These are phyloP conservation scores for Laterallus jamaicensis DNA, from an alignment of 2,113 vertebrate species.

Conservation along the genomic window DNA sequence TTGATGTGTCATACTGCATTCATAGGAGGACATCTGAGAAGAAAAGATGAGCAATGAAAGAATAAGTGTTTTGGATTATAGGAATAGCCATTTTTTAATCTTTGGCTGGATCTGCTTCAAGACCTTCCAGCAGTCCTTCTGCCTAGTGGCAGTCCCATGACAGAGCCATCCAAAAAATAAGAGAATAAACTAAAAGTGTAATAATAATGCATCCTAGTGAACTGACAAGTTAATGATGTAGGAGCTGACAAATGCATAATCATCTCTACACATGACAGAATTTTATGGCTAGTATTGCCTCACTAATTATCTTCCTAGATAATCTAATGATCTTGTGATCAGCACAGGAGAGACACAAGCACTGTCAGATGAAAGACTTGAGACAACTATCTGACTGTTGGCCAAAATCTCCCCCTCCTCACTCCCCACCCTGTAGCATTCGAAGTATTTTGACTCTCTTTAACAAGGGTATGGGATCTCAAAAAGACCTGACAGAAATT, in stretches of 20 bases:
- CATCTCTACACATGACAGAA: background rate
- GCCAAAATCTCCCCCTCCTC: background rate
- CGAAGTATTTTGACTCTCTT: background rate
- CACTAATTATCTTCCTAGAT: background rate
- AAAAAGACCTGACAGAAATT: background rate
- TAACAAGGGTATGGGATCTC: background rate
- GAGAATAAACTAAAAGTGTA: background rate
- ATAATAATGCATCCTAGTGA: background rate
- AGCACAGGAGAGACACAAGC: background rate
- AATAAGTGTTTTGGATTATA: constrained; percentile 4
- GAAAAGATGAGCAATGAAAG: constrained; percentile 14
- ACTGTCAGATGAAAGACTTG: background rate
- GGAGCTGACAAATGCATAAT: background rate
- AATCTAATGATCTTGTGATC: background rate
- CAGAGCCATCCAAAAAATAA: background rate
- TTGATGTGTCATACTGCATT: constrained; percentile 38
- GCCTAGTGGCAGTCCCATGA: background rate
- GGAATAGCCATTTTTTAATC: constrained; percentile 5
- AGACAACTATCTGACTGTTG: background rate
- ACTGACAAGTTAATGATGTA: background rate
- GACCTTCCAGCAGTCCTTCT: background rate
- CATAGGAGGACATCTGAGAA: background rate
- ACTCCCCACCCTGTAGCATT: rapidly evolving
- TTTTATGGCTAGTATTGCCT: background rate
- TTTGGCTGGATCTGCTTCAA: background rate